Conservation (phyloP, 2,113 vertebrate genomes). For the Lethenteron reissneri region DNA sequence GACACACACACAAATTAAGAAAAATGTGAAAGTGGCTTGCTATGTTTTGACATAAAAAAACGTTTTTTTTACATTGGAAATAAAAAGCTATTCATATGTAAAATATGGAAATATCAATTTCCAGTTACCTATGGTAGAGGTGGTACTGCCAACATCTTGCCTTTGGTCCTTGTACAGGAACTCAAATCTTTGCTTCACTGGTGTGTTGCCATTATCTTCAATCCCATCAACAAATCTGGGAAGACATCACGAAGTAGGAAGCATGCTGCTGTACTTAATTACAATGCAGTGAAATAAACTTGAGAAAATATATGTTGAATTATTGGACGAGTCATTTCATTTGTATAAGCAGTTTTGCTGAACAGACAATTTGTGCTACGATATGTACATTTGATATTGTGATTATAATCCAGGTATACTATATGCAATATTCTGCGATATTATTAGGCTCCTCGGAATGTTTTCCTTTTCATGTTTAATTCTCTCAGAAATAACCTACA, state of each 20-base stretch:
- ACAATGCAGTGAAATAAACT: not conserved
- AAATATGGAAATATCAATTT: slow-evolving; percentile 8
- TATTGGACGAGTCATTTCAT: not conserved
- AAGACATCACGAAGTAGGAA: not conserved
- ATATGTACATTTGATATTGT: not conserved
- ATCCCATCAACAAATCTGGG: slow-evolving; percentile 40
- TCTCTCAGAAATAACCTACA: no score
- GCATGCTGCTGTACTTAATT: slow-evolving; percentile 2
- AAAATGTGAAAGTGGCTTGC: slow-evolving; percentile 16
- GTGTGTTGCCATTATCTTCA: slow-evolving; percentile 27
- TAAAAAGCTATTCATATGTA: slow-evolving; percentile 9
- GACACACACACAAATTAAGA: not conserved
- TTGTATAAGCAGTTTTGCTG: not conserved
- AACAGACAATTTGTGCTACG: not conserved
- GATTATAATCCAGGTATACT: no score
- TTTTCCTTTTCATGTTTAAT: no score
- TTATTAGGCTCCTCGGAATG: no score
- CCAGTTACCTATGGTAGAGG: slow-evolving; percentile 6
- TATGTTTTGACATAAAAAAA: slow-evolving; percentile 1
- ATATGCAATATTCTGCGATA: no score
- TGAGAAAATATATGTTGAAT: not conserved
- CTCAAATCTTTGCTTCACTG: slow-evolving; percentile 31
- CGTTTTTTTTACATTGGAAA: slow-evolving; percentile 13
- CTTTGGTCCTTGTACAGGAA: slow-evolving; percentile 19
- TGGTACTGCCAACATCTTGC: not conserved